Base-by-base conservation (phyloP, 1,140 invertebrate species). In the Bombus ignitus region DNA sequence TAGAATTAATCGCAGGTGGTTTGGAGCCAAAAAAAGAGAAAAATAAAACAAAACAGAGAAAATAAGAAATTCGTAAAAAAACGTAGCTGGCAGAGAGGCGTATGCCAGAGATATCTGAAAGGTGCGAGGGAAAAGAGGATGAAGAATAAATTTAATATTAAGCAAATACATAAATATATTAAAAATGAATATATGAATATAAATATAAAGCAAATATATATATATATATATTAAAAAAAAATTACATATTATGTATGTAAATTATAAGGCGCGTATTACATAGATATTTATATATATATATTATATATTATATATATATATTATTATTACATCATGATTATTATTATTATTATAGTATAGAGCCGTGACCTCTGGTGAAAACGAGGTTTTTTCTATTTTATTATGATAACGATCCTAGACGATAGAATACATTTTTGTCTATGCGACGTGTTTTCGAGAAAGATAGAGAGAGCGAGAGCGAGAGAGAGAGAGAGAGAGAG, bases 381-480 rank as follows among this genome's bases (percentile, higher is more conserved):
- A 89, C 59, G 89, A 83, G 89, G 82, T 91, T 90, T 92, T 92
- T 92, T 92, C 90, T 92, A 92, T 92, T 92, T 92, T 92, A 92
- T 91, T 92, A 92, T 90, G 85, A 87, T 92, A 87, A 89, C 79
- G 81, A 91, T 86, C 79, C 87, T 88, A 89, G 83, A 77, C 68
- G 77, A 82, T 87, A 89, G 83, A 83, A 85, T 47, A 86, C 65
- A 84, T 76, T 87, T 89, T 81, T 90, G 86, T 91, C 86, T 83
- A 90, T 87, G 85, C 39, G 83, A 91, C 83, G 75, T 79, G 81
- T 89, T 90, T 89, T 68, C 80, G 85, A 74, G 53, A 73, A 77
- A 72, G 37, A 28, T 1, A 42, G 28, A 75, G 28, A 80, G 73
- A 39, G 74, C 0, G 35, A 57, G 13, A 77, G n/a, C n/a, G n/a